Conservation (phyloP, 2,888 invertebrate genomes). For the Anthophora plumipes region DNA sequence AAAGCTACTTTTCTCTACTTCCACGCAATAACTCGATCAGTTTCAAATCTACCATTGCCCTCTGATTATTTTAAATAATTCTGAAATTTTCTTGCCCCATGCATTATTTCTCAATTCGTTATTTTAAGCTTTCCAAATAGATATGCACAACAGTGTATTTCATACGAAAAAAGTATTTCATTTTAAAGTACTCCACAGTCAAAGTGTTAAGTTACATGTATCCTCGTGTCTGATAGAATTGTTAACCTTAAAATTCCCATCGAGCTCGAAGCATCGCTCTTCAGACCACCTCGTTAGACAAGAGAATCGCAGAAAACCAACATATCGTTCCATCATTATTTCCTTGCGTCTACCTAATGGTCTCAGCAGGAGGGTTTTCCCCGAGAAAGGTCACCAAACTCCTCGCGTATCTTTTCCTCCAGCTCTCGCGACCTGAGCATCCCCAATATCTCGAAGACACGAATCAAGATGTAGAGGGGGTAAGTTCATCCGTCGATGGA, state of each 20-base stretch:
- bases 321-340: conserved; percentile 36
- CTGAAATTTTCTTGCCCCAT: no score
- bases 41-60: no score
- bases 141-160: no score
- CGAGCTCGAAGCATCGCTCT: no score
- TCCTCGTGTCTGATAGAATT: background rate
- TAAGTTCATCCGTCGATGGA: conserved; percentile 16
- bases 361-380: background rate
- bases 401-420: conserved; percentile 26
- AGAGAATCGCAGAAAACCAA: conserved; percentile 18
- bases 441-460: background rate
- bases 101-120: no score
- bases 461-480: background rate
- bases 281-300: conserved; percentile 1
- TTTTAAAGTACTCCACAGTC: no score
- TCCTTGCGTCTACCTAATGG: conserved; percentile 46
- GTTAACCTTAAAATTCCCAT: background rate
- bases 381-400: conserved; percentile 27
- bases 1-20: no score
- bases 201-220: no score
- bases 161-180: no score
- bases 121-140: no score
- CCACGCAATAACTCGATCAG: no score
- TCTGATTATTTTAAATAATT: no score
- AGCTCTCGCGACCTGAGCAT: conserved; percentile 20